Evolutionary conservation across 2,113 vertebrate genomes (phyloP), one percentile per base, ranked within the genome.

Genomic region (Willisornis vidua): DNA sequence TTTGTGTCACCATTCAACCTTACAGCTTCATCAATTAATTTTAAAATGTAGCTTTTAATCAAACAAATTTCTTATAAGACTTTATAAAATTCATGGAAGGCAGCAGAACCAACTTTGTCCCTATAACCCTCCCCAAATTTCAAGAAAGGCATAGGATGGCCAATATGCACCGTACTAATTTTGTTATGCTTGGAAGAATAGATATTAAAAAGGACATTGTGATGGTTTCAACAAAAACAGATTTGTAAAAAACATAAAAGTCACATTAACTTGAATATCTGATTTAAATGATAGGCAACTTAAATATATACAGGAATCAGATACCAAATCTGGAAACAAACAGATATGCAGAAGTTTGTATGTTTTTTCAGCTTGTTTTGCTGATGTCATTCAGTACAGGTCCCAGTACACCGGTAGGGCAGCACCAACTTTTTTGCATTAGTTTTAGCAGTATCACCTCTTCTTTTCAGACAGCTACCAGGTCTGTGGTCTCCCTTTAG

Each of bases 81-180:
- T 88, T 97, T 76, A 96, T 75, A 88, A 87, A 91, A 91, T 73
- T 92, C 22, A 6, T 77, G 87, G 68, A 97, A 94, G 91, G 83
- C 71, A 94, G 68, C 28, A 93, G 66, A 82, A 97, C n/a, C n/a
- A 80, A 61, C 33, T 68, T 9, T 37, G 85, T 86, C 58, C 63
- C 37, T 90, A 55, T 49, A n/a, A 85, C 7, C 81, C 63, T 91
- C 68, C 26, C 31, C 63, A 93, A 26, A 85, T 84, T 91, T 97
- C 78, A 80, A 97, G 89, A 96, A 97, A 98, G 97, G 97, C 97
- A 97, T 93, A 95, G 65, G 89, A 92, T 95, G 97, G 96, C 96
- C 94, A 96, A 74, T 92, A 92, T 86, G 97, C 97, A 97, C 97
- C 96, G 88, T 94, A 73, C 63, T 77, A 83, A 85, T 81, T 95